Evolutionary conservation across 2,113 vertebrate species (phyloP).

Genomic region (Dascyllus trimaculatus): DNA sequence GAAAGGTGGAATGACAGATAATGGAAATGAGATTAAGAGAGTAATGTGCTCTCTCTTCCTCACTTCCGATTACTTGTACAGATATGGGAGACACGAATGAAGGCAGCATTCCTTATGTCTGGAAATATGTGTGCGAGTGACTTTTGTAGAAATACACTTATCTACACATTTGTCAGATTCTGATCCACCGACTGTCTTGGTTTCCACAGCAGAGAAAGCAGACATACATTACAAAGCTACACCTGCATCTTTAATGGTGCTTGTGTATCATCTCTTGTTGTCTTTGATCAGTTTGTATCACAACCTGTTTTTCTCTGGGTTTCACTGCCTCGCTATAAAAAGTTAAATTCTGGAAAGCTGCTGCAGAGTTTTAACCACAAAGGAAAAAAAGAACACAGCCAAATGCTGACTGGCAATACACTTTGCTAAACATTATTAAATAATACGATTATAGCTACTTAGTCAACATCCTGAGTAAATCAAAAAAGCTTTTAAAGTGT

Average conservation of each 20-base stretch:
- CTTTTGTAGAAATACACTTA: background rate
- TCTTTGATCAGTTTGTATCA: slow-evolving; percentile 13
- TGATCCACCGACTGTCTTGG: background rate
- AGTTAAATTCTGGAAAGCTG: slow-evolving; percentile 15
- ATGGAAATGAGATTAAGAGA: slow-evolving; percentile 52
- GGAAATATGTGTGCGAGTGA: slow-evolving; percentile 15
- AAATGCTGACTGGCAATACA: slow-evolving; percentile 48
- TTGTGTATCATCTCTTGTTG: background rate
- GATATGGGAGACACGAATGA: slow-evolving; percentile 49
- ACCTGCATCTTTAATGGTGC: slow-evolving; percentile 2
- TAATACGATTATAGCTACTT: slow-evolving; percentile 34
- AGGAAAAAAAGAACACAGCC: slow-evolving; percentile 8
- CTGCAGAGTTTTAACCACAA: slow-evolving; percentile 45
- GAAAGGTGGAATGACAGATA: slow-evolving; percentile 27
- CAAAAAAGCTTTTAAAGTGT: slow-evolving; percentile 42
- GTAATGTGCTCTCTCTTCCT: slow-evolving; percentile 14
- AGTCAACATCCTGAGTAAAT: slow-evolving; percentile 55
- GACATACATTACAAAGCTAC: background rate
- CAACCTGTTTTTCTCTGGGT: slow-evolving; percentile 14
- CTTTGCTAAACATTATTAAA: slow-evolving; percentile 44
- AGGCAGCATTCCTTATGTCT: slow-evolving; percentile 24
- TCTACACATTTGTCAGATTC: slow-evolving; percentile 25
- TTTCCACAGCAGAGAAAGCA: slow-evolving; percentile 8
- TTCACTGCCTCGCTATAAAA: slow-evolving; percentile 10
- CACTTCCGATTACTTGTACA: slow-evolving; percentile 48